Conservation (phyloP, 2,113 vertebrate genomes). For the Hippocampus abdominalis region DNA sequence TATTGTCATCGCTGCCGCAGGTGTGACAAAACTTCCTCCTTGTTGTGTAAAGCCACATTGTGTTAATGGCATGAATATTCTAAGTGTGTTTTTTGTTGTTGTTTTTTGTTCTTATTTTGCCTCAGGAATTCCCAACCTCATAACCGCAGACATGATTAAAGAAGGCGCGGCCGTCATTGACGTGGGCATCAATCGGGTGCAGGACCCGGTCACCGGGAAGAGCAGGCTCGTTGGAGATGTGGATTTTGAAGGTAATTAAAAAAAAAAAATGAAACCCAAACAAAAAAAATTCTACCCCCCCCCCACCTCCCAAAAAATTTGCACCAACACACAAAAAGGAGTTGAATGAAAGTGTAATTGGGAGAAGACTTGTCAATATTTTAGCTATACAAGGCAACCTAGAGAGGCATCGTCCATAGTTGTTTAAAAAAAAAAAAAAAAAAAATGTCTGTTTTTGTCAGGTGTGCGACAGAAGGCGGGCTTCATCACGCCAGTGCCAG, state of each 20-base stretch:
- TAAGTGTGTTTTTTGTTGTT: background rate
- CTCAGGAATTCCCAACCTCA: conserved; percentile 93
- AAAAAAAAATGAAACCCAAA: background rate
- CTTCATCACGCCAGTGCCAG: conserved; percentile 93
- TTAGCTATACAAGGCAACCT: background rate
- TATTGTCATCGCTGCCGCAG: conserved; percentile 92
- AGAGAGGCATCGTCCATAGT: background rate
- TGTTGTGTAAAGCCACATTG: background rate
- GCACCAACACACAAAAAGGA: too few relatives aligned
- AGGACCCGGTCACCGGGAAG: conserved; percentile 84
- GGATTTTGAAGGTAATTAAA: conserved; percentile 88
- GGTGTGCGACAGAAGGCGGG: conserved; percentile 90
- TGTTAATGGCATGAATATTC: conserved; percentile 2
- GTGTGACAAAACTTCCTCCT: conserved; percentile 49
- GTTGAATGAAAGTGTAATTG: too few relatives aligned
- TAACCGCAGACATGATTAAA: conserved; percentile 97
- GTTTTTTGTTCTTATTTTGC: background rate
- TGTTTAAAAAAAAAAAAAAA: too few relatives aligned
- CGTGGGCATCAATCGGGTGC: conserved; percentile 90
- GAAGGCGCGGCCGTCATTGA: conserved; percentile 92
- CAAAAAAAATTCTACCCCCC: too few relatives aligned
- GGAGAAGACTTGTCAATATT: background rate
- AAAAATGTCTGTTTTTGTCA: conserved; percentile 57
- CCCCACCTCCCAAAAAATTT: background rate
- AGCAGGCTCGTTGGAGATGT: conserved; percentile 88